Evolutionary conservation across 2,797 vertebrate genomes (phyloP).

Genomic region (Arnoldichthys spilopterus): DNA sequence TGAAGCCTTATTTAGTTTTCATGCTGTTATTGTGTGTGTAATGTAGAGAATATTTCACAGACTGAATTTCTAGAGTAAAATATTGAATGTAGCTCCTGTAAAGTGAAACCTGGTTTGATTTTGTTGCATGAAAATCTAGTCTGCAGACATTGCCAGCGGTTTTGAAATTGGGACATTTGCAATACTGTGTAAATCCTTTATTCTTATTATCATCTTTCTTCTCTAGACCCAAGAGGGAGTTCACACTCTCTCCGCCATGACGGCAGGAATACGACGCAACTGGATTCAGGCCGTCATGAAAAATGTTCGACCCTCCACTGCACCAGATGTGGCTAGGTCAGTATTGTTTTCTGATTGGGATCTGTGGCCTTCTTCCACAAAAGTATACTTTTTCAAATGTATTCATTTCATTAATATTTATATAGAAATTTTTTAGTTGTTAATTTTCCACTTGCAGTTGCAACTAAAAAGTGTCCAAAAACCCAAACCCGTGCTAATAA

Average conservation of each 20-base stretch:
- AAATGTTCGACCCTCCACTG: constrained; percentile 81
- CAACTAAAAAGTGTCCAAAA: not conserved
- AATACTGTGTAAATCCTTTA: not conserved
- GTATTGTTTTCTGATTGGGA: constrained; percentile 17
- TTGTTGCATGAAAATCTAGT: not conserved
- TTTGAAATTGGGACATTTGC: not conserved
- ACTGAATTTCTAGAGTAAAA: not conserved
- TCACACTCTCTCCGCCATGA: constrained; percentile 85
- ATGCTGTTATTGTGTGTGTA: not conserved
- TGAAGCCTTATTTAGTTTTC: no score
- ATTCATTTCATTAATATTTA: not conserved
- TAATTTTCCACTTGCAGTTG: not conserved
- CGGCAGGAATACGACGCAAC: constrained; percentile 83
- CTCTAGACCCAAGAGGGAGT: constrained; percentile 79
- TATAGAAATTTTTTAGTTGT: not conserved
- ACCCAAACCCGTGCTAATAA: not conserved
- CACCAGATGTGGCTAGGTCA: constrained; percentile 83
- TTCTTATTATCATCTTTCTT: constrained; percentile 2
- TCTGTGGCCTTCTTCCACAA: not conserved
- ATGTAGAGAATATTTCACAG: not conserved
- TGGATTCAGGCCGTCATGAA: constrained; percentile 87
- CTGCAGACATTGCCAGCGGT: not conserved
- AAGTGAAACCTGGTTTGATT: not conserved
- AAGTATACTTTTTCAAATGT: no score
- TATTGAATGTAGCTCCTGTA: not conserved